phyloP scores from a whole-genome alignment of 2,113 vertebrate species.

The Tenrec ecaudatus region DNA sequence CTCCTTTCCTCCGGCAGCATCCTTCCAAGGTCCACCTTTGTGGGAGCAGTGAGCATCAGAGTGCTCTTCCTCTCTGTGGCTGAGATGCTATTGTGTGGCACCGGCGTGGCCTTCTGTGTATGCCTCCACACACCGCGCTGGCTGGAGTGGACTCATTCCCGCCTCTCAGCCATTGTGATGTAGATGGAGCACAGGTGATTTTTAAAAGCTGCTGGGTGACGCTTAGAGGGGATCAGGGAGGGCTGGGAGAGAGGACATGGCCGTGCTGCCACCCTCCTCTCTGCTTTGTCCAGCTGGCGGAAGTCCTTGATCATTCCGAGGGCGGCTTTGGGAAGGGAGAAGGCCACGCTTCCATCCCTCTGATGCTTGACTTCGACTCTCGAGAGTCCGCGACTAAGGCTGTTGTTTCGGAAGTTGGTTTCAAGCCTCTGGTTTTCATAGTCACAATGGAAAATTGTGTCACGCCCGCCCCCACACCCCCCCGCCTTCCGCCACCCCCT shows the following conservation, averaged over 20 bases:
- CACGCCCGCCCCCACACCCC: too few relatives aligned
- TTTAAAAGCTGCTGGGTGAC: too few relatives aligned
- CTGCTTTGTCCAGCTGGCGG: too few relatives aligned
- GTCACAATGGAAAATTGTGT: not conserved
- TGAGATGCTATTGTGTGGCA: not conserved
- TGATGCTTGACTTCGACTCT: not conserved
- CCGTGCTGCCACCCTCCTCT: not conserved
- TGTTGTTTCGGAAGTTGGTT: not conserved
- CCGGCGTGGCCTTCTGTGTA: not conserved
- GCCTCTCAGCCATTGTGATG: not conserved
- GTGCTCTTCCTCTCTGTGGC: not conserved
- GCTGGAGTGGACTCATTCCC: too few relatives aligned
- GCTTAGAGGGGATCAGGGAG: not conserved
- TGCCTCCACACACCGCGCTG: not conserved
- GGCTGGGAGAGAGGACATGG: not conserved
- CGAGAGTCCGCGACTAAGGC: not conserved
- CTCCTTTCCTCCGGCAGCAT: not conserved
- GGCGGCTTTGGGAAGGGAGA: not conserved
- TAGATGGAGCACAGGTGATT: not conserved
- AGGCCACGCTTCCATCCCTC: not conserved
- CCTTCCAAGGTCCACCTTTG: not conserved
- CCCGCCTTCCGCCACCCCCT: too few relatives aligned
- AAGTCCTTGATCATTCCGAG: not conserved
- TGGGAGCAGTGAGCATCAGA: not conserved
- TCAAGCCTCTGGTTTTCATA: not conserved